phyloP scores from a whole-genome alignment of 35 echinoderm and acorn worm species.

The Heliocidaris tuberculata region DNA sequence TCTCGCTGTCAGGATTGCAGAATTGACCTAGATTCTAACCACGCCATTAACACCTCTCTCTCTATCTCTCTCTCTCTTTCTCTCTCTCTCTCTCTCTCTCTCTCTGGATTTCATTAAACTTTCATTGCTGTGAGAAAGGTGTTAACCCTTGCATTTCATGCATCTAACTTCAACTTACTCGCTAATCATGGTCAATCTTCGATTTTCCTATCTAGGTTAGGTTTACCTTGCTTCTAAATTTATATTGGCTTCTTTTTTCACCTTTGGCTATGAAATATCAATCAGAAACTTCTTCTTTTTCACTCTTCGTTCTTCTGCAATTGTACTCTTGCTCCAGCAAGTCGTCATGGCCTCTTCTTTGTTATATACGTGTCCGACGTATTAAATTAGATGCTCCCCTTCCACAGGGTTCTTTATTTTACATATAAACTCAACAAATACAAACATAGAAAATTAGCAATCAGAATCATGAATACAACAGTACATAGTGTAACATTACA shows the following conservation, averaged over 20 bases:
- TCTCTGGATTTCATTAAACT: not conserved
- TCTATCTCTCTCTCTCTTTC: not conserved
- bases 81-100: not conserved
- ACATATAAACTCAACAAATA: too few species aligned
- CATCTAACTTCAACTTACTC: not conserved
- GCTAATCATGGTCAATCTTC: not conserved
- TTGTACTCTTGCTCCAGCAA: too few species aligned
- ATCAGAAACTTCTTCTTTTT: not conserved
- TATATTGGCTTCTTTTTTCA: not conserved
- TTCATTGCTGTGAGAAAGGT: not conserved
- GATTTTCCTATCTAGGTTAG: not conserved
- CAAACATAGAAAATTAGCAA: too few species aligned
- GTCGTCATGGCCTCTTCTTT: too few species aligned
- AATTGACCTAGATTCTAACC: not conserved
- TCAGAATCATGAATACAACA: too few species aligned
- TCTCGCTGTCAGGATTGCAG: not conserved
- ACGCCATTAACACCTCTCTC: not conserved
- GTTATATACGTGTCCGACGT: too few species aligned
- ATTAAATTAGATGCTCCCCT: too few species aligned
- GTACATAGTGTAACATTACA: too few species aligned
- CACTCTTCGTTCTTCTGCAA: not conserved
- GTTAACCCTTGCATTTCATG: not conserved
- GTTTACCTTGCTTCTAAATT: not conserved
- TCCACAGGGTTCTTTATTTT: too few species aligned
- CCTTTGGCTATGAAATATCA: not conserved